A percentile compares a stretch with the other conserved stretches of the same genome.
Evolutionary conservation across 2,888 invertebrate genomes (phyloP).

Genomic region (Diarsia dahlii): DNA sequence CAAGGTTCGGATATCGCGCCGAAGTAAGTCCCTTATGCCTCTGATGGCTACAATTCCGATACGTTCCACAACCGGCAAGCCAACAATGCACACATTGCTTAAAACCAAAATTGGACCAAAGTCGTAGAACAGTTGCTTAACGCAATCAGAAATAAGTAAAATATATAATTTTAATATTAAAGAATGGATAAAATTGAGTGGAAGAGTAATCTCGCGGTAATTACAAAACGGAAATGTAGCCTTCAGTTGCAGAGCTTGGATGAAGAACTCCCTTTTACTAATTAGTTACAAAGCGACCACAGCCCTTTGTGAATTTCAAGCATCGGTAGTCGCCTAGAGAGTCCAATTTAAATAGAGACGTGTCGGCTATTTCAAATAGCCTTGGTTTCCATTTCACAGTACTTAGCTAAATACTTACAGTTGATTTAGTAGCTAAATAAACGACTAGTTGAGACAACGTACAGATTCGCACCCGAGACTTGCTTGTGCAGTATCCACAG

Average conservation of each 20-base stretch:
- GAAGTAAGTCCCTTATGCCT: slow-evolving; percentile 92
- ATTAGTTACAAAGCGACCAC: slow-evolving; percentile 89
- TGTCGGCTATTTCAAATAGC: slow-evolving; percentile 81
- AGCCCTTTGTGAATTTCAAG: slow-evolving; percentile 88
- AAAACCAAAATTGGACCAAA: slow-evolving; percentile 31
- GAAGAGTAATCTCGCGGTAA: slow-evolving; percentile 68
- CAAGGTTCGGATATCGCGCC: slow-evolving; percentile 98
- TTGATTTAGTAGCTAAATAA: slow-evolving; percentile 84
- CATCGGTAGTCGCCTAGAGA: slow-evolving; percentile 84
- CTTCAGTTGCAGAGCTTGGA: slow-evolving; percentile 81
- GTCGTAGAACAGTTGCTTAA: slow-evolving; percentile 44
- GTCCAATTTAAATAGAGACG: slow-evolving; percentile 85
- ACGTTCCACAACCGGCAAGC: slow-evolving; percentile 49
- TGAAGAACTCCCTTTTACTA: slow-evolving; percentile 84
- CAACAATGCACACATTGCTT: slow-evolving; percentile 17
- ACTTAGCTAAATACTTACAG: slow-evolving; percentile 79
- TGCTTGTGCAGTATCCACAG: slow-evolving; percentile 89
- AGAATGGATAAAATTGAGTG: slow-evolving; percentile 62
- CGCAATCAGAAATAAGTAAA: slow-evolving; percentile 49
- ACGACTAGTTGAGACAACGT: slow-evolving; percentile 74
- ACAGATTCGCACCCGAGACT: slow-evolving; percentile 79
- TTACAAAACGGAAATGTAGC: slow-evolving; percentile 83
- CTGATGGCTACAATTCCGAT: slow-evolving; percentile 80
- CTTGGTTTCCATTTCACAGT: slow-evolving; percentile 80
- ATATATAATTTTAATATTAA: too few relatives aligned